phyloP scores from a whole-genome alignment of 1,140 invertebrate species.

The Phortica variegata region DNA sequence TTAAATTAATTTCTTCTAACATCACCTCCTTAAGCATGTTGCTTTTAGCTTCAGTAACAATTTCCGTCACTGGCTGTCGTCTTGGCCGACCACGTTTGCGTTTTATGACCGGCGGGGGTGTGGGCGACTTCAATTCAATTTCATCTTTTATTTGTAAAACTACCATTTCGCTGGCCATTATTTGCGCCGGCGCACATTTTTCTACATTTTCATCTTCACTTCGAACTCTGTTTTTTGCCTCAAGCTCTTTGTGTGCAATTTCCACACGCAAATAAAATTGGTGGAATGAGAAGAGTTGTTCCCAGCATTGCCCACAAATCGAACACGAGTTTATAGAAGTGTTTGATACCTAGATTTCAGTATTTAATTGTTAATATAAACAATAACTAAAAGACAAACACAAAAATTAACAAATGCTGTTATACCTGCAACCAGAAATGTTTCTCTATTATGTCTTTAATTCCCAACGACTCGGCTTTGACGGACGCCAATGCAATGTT shows the following conservation, averaged over 20 bases:
- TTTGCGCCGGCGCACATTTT: neutral
- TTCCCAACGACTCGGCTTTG: slow-evolving; percentile 22
- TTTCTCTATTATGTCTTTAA: slow-evolving; percentile 31
- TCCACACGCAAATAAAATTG: slow-evolving; percentile 34
- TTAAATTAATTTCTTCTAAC: slow-evolving; percentile 40
- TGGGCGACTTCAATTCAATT: slow-evolving; percentile 12
- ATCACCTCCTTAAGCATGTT: slow-evolving; percentile 28
- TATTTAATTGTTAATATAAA: too few relatives aligned
- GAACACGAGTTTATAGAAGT: slow-evolving; percentile 3
- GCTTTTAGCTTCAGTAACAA: slow-evolving; percentile 10
- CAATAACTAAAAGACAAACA: too few relatives aligned
- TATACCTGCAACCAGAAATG: slow-evolving; percentile 38
- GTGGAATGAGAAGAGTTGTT: slow-evolving; percentile 34
- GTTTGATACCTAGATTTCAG: too few relatives aligned
- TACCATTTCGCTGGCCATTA: neutral
- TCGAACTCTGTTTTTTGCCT: too few relatives aligned
- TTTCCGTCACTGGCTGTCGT: slow-evolving; percentile 16
- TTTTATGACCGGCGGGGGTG: slow-evolving; percentile 34
- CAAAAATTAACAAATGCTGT: too few relatives aligned
- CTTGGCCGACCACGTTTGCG: slow-evolving; percentile 32
- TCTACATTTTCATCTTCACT: neutral
- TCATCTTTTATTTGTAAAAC: slow-evolving; percentile 2
- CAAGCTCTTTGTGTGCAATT: slow-evolving; percentile 24
- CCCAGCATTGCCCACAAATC: slow-evolving; percentile 31
- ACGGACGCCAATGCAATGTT: slow-evolving; percentile 27